Percentiles rank a stretch among this genome's conserved stretches.
phyloP scores from a whole-genome alignment of 2,797 vertebrate genomes.

The Chelmon rostratus region DNA sequence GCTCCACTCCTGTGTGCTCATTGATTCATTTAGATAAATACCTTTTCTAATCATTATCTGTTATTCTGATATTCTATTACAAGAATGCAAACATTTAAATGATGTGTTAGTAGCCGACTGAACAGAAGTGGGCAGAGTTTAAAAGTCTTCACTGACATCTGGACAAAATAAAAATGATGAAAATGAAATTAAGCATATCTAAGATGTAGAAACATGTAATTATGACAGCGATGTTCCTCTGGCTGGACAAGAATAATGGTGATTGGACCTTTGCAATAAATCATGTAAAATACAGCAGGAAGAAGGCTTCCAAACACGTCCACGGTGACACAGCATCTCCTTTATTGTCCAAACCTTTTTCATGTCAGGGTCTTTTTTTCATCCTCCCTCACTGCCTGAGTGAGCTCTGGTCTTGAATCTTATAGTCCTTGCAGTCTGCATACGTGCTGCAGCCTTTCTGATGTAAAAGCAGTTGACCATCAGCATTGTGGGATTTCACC shows the following conservation, averaged over 20 bases:
- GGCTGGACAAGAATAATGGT: conserved; percentile 3
- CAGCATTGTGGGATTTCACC: not conserved
- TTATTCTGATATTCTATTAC: not conserved
- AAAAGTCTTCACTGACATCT: too few relatives aligned
- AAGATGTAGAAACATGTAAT: not conserved
- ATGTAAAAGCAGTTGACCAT: not conserved
- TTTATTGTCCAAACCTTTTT: conserved; percentile 33
- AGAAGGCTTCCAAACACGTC: too few relatives aligned
- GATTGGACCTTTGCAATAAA: not conserved
- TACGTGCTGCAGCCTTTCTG: not conserved
- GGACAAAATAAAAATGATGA: not conserved
- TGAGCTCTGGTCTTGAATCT: conserved; percentile 2
- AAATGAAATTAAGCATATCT: not conserved
- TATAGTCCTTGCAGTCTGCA: not conserved
- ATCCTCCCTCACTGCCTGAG: not conserved
- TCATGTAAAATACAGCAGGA: too few relatives aligned
- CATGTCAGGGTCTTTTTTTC: conserved; percentile 1
- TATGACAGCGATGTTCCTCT: not conserved
- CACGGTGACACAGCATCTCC: conserved; percentile 7
- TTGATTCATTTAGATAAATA: not conserved
- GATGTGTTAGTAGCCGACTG: too few relatives aligned
- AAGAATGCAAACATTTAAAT: not conserved
- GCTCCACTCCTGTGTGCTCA: not conserved
- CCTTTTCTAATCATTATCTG: not conserved
- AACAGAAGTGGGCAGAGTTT: too few relatives aligned